Evolutionary conservation across 2,113 vertebrate genomes (phyloP), one percentile per base, ranked within the genome.

Genomic region (Vanacampus margaritifer): DNA sequence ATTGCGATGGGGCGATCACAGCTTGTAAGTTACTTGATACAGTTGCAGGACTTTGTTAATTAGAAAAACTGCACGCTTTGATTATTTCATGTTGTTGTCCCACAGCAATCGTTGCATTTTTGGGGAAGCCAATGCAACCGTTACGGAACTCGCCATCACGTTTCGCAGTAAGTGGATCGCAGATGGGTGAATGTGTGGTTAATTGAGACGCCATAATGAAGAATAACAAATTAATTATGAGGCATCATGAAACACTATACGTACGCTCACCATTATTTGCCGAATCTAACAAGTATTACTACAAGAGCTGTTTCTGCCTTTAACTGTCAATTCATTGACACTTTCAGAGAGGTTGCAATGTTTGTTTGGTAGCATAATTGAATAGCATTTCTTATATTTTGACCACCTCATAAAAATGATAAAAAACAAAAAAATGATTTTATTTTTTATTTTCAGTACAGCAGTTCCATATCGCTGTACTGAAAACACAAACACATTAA

Each of bases 121-220:
- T 0, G 88, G 84, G 61, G 79, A 85, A n/a, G 86, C 74, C 1
- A 89, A 89, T 45, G 84, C 80, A 48, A 89, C 89, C 17, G 26
- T 89, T 36, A 79, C 78, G 3, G 84, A 87, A 59, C 28, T 72
- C 3, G 67, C 81, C 0, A 73, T 75, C 65, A 89, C 82, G 37
- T 89, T 90, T 78, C 82, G 76, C 68, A 89, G 89, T 90, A 76
- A 85, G 89, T 85, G 16, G 0, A 57, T 43, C 14, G 23, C 23
- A 60, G 23, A 51, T 51, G 21, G 48, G 46, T 23, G 19, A 51
- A 51, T 3, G 21, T 12, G 51, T 53, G 21, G n/a, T 23, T 54
- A 54, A 54, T 24, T 26, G 3, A 13, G 12, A 24, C 11, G 23
- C 6, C n/a, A 50, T 5, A 50, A 50, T 8, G 19, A 50, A n/a